phyloP scores from a whole-genome alignment of 1,140 invertebrate genomes.

The Sycophila sp. region DNA sequence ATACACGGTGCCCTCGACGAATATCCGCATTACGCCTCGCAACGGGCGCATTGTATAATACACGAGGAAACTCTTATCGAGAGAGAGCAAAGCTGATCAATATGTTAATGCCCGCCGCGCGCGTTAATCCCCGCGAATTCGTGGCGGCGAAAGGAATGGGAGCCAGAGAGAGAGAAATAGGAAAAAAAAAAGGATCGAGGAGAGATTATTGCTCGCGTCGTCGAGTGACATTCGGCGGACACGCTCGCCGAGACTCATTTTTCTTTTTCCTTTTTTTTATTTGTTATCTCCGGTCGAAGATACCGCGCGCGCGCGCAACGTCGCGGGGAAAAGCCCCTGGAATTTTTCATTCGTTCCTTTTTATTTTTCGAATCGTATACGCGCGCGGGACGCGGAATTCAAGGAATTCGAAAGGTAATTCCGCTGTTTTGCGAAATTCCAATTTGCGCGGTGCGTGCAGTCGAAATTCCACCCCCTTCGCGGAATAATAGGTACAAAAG shows the following conservation, averaged over 20 bases:
- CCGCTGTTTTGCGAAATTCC: background rate
- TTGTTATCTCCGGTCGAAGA: too few species aligned
- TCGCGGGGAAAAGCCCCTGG: too few species aligned
- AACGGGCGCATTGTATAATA: too few species aligned
- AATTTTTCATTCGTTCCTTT: too few species aligned
- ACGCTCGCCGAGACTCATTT: background rate
- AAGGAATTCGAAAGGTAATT: background rate
- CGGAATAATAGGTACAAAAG: background rate
- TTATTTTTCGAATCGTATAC: too few species aligned
- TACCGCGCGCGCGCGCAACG: too few species aligned
- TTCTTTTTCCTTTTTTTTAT: background rate
- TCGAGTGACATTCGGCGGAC: too few species aligned
- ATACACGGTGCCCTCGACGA: too few species aligned
- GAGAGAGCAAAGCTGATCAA: constrained; percentile 1
- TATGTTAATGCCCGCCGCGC: constrained; percentile 5
- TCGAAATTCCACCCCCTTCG: background rate
- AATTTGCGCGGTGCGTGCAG: background rate
- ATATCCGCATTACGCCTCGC: too few species aligned
- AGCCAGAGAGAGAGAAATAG: background rate
- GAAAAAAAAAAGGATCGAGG: background rate
- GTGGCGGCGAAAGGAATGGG: background rate
- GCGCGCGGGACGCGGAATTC: too few species aligned
- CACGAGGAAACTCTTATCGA: too few species aligned
- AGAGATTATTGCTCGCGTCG: too few species aligned
- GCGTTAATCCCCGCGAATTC: background rate